These are phyloP conservation scores for Latrodectus hesperus DNA, from an alignment of 2,888 invertebrate species.

Conservation along the genomic window DNA sequence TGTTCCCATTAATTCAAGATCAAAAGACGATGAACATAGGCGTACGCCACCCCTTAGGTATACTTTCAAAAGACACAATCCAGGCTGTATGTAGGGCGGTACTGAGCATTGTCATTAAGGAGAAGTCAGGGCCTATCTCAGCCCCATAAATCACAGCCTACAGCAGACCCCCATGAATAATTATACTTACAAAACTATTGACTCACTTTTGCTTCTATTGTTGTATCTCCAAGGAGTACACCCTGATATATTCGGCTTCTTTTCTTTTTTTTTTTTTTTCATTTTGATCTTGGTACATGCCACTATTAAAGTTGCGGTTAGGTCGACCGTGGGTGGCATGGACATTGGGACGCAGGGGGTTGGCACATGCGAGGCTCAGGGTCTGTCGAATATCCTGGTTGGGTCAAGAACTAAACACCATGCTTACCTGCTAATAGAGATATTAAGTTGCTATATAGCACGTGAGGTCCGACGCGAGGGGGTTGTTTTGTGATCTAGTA, in stretches of 20 bases:
- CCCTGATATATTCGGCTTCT: slow-evolving; percentile 36
- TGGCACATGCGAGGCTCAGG: no score
- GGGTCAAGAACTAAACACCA: no score
- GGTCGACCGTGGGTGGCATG: slow-evolving; percentile 20
- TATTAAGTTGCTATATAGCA: no score
- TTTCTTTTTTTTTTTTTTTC: no score
- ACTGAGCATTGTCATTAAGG: slow-evolving; percentile 58
- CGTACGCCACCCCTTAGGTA: not conserved
- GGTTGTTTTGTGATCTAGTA: no score
- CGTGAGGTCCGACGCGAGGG: no score
- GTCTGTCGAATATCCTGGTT: no score
- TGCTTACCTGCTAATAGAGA: no score
- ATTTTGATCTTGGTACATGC: not conserved
- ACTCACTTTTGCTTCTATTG: slow-evolving; percentile 55
- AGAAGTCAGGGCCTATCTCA: slow-evolving; percentile 6
- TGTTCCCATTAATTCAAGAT: not conserved
- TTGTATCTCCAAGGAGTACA: slow-evolving; percentile 35
- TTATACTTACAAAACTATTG: slow-evolving; percentile 58
- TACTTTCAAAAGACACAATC: slow-evolving; percentile 47
- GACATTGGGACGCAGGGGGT: not conserved
- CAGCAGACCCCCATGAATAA: slow-evolving; percentile 54
- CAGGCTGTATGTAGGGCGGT: slow-evolving; percentile 45
- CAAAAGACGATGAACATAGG: slow-evolving; percentile 12
- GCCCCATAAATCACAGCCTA: slow-evolving; percentile 62
- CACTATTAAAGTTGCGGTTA: slow-evolving; percentile 26